Evolutionary conservation across 2,113 vertebrate species (phyloP).

Genomic region (Sceloporus tristichus): DNA sequence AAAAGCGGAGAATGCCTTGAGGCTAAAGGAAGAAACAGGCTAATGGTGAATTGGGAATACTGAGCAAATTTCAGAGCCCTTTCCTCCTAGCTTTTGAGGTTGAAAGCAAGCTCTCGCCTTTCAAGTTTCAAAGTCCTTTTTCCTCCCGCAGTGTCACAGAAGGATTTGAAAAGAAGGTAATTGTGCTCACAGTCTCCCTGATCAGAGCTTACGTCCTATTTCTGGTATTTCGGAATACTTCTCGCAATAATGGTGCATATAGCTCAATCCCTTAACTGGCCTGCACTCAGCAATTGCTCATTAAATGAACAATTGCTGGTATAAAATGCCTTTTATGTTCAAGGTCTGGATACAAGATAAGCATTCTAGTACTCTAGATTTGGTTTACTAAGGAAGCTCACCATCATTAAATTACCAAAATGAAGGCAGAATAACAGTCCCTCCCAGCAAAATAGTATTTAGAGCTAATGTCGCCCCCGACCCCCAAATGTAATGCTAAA

Average conservation of each 20-base stretch:
- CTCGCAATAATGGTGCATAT: slow-evolving; percentile 94
- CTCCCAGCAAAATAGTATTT: slow-evolving; percentile 82
- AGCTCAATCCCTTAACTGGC: slow-evolving; percentile 92
- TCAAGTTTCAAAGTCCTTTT: slow-evolving; percentile 99
- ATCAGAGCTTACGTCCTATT: slow-evolving; percentile 99
- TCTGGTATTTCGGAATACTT: slow-evolving; percentile 99
- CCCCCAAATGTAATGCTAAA: slow-evolving; percentile 51
- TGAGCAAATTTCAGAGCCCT: slow-evolving; percentile 99
- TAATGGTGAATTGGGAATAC: slow-evolving; percentile 99
- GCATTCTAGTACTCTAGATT: slow-evolving; percentile 92
- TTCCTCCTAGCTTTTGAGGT: slow-evolving; percentile 99
- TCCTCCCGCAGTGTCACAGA: slow-evolving; percentile 99
- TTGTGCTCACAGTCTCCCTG: slow-evolving; percentile 99
- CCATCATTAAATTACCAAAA: slow-evolving; percentile 88
- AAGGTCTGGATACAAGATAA: slow-evolving; percentile 91
- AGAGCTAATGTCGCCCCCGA: slow-evolving; percentile 59
- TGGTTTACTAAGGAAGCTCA: slow-evolving; percentile 88
- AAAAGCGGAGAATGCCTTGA: slow-evolving; percentile 99
- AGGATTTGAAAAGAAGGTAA: slow-evolving; percentile 99
- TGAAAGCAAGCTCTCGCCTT: slow-evolving; percentile 99
- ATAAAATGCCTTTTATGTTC: slow-evolving; percentile 92
- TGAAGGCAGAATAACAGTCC: slow-evolving; percentile 82
- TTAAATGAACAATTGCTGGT: slow-evolving; percentile 94
- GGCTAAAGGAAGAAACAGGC: slow-evolving; percentile 99
- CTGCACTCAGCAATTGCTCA: slow-evolving; percentile 91